These are phyloP conservation scores for Resseliella maxima DNA, from an alignment of 2,888 invertebrate genomes.

Conservation along the genomic window DNA sequence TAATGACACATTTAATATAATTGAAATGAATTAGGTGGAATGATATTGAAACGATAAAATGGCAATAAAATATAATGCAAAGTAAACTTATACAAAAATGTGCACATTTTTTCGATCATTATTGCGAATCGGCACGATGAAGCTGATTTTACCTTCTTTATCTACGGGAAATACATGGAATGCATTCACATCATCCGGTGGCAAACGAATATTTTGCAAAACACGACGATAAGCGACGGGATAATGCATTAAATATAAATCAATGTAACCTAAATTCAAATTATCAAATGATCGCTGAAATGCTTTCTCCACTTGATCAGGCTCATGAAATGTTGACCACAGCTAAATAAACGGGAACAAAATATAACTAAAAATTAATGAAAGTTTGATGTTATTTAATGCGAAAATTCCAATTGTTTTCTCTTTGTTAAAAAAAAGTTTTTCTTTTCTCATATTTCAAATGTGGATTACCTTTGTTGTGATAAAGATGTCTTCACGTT, in stretches of 20 bases:
- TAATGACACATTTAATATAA: not conserved
- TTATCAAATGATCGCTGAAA: constrained; percentile 73
- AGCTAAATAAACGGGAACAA: constrained; percentile 68
- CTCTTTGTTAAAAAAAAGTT: too few species aligned
- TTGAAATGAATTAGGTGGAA: not conserved
- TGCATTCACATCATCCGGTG: constrained; percentile 70
- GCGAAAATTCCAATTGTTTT: too few species aligned
- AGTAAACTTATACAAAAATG: not conserved
- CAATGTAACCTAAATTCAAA: constrained; percentile 62
- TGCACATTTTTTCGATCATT: constrained; percentile 58
- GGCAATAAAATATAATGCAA: too few species aligned
- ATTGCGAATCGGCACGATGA: not conserved
- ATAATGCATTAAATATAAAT: constrained; percentile 67
- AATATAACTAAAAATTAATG: too few species aligned
- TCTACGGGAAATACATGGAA: constrained; percentile 79
- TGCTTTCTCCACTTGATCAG: constrained; percentile 79
- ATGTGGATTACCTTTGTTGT: constrained; percentile 69
- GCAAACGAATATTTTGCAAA: constrained; percentile 32
- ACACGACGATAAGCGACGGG: constrained; percentile 23
- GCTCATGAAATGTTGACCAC: constrained; percentile 89
- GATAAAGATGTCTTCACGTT: constrained; percentile 76
- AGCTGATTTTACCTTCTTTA: constrained; percentile 69
- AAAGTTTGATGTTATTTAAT: too few species aligned
- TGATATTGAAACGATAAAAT: too few species aligned
- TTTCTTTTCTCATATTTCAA: constrained; percentile 67